phyloP scores from a whole-genome alignment of 1,140 invertebrate genomes.

The Brachionus rotundiformis region DNA sequence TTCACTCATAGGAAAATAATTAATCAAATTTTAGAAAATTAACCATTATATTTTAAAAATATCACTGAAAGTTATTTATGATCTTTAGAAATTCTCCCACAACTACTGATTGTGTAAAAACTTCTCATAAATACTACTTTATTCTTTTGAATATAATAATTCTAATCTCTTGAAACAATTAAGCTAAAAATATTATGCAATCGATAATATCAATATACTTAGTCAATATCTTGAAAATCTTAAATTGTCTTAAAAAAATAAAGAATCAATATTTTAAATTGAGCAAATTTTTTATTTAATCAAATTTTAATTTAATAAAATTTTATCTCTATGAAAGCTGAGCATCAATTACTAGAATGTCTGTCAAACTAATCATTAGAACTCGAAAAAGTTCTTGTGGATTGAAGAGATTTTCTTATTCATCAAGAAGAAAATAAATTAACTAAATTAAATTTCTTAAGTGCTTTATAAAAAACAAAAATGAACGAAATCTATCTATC shows the following conservation, averaged over 20 bases:
- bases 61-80: not conserved
- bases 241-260: not conserved
- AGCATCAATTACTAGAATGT: not conserved
- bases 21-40: constrained; percentile 18
- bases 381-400: constrained; percentile 9
- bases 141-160: too few relatives aligned
- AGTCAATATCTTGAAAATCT: not conserved
- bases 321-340: not conserved
- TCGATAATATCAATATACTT: not conserved
- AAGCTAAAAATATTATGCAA: constrained; percentile 6
- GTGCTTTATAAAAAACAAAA: not conserved
- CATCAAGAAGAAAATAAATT: constrained; percentile 15
- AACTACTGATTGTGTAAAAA: not conserved
- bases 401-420: constrained; percentile 35
- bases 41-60: not conserved
- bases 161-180: not conserved
- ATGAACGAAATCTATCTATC: constrained; percentile 16
- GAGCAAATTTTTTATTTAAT: not conserved
- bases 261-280: not conserved
- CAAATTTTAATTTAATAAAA: not conserved
- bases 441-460: constrained; percentile 44
- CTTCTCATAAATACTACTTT: not conserved
- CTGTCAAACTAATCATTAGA: not conserved
- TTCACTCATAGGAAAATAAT: not conserved
- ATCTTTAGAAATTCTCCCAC: not conserved